Evolutionary conservation across 2,888 invertebrate genomes (phyloP).

Genomic region (Galerucella calmariensis): DNA sequence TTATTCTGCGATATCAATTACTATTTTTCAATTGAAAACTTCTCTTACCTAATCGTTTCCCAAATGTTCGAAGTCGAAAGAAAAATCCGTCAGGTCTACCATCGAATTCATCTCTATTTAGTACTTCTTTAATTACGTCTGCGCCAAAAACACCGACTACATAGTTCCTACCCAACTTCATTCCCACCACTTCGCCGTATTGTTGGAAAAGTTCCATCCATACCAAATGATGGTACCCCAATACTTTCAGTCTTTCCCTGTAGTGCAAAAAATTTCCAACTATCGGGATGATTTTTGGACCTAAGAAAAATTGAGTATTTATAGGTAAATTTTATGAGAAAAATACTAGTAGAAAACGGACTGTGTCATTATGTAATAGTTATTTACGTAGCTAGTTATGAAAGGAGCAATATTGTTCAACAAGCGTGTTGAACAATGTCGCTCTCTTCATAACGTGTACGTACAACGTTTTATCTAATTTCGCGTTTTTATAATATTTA

Average conservation of each 20-base stretch:
- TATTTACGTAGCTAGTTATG: too few species aligned
- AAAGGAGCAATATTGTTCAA: too few species aligned
- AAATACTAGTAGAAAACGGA: too few species aligned
- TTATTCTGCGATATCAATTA: not conserved
- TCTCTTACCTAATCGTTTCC: slow-evolving; percentile 72
- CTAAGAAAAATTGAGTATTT: slow-evolving; percentile 57
- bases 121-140: slow-evolving; percentile 72
- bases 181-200: slow-evolving; percentile 75
- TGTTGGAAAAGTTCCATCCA: slow-evolving; percentile 69
- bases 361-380: too few species aligned
- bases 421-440: too few species aligned
- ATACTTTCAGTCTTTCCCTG: slow-evolving; percentile 57
- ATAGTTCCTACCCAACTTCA: slow-evolving; percentile 73
- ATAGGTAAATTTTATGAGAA: not conserved
- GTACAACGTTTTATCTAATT: too few species aligned
- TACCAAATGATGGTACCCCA: slow-evolving; percentile 71
- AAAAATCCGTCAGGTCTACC: slow-evolving; percentile 79
- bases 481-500: too few species aligned
- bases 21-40: not conserved
- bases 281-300: slow-evolving; percentile 69
- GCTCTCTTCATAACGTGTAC: too few species aligned
- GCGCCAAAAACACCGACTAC: slow-evolving; percentile 73
- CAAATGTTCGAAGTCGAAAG: slow-evolving; percentile 74
- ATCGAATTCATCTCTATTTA: slow-evolving; percentile 73
- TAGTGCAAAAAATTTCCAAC: slow-evolving; percentile 67